Conservation (phyloP, 2,797 vertebrate genomes). For the Sus cebifrons region DNA sequence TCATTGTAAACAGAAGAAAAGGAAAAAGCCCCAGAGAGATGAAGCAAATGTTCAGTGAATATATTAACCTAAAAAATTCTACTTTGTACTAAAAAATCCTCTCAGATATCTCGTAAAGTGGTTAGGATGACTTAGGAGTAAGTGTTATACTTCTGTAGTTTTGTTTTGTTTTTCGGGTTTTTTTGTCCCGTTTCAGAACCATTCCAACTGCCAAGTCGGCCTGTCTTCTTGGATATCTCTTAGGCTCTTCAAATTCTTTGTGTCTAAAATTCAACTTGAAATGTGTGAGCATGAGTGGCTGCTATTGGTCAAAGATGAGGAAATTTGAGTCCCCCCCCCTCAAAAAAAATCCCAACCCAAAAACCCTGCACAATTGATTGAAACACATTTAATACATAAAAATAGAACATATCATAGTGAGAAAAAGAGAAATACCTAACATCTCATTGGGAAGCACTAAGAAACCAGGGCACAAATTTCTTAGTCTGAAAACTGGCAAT, state of each 20-base stretch:
- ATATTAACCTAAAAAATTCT: slow-evolving; percentile 22
- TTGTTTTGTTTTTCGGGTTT: not conserved
- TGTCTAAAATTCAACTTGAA: not conserved
- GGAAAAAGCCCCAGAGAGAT: not conserved
- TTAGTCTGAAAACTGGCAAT: slow-evolving; percentile 35
- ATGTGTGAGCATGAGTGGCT: not conserved
- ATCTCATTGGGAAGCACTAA: not conserved
- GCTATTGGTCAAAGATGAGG: not conserved
- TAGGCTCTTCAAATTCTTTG: slow-evolving; percentile 1
- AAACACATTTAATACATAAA: not conserved
- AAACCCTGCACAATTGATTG: not conserved
- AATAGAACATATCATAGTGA: not conserved
- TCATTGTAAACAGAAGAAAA: not conserved
- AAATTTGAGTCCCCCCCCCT: not conserved
- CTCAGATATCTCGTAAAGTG: not conserved
- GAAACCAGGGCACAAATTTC: not conserved
- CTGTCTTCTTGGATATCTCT: not conserved
- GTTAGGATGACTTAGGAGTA: not conserved
- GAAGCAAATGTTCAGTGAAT: not conserved
- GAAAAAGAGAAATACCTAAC: slow-evolving; percentile 12
- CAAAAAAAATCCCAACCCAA: not conserved
- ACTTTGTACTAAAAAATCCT: not conserved
- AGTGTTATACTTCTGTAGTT: not conserved
- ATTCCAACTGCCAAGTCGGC: not conserved
- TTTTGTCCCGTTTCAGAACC: not conserved